Conservation (phyloP, 2,113 vertebrate genomes). For the Hypanus sabinus region DNA sequence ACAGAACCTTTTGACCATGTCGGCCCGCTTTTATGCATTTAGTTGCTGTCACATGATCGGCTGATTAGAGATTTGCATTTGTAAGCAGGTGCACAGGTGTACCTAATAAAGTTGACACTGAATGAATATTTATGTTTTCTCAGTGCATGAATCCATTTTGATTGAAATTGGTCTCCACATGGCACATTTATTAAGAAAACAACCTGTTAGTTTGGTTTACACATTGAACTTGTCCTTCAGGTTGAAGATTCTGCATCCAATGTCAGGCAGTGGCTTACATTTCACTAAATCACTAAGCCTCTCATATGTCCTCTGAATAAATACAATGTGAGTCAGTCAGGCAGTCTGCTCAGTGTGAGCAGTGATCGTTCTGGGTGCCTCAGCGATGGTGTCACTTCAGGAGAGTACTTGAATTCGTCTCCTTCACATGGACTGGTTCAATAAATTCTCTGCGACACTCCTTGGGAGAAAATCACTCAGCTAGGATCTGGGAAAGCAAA, state of each 20-base stretch:
- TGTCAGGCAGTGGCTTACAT: conserved; percentile 6
- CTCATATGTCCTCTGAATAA: conserved; percentile 19
- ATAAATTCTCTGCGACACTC: conserved; percentile 7
- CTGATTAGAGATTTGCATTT: too few species aligned
- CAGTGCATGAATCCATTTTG: not conserved
- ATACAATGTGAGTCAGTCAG: not conserved
- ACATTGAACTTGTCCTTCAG: not conserved
- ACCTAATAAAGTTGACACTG: too few species aligned
- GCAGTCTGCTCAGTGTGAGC: conserved; percentile 3
- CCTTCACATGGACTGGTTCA: not conserved
- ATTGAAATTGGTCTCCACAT: not conserved
- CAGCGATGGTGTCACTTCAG: not conserved
- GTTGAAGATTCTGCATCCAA: not conserved
- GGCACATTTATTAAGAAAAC: not conserved
- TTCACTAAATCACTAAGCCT: conserved; percentile 25
- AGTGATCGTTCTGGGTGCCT: not conserved
- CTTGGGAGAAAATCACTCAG: not conserved
- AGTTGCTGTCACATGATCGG: too few species aligned
- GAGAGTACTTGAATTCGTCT: not conserved
- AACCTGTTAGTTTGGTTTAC: not conserved
- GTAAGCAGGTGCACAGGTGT: too few species aligned
- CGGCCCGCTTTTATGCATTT: too few species aligned
- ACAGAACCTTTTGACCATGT: too few species aligned
- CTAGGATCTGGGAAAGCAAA: not conserved
- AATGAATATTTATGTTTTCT: not conserved